Percentiles rank a stretch among this genome's conserved stretches.
These are phyloP conservation scores for Ectemnius continuus DNA, from an alignment of 2,888 invertebrate species.

Conservation along the genomic window DNA sequence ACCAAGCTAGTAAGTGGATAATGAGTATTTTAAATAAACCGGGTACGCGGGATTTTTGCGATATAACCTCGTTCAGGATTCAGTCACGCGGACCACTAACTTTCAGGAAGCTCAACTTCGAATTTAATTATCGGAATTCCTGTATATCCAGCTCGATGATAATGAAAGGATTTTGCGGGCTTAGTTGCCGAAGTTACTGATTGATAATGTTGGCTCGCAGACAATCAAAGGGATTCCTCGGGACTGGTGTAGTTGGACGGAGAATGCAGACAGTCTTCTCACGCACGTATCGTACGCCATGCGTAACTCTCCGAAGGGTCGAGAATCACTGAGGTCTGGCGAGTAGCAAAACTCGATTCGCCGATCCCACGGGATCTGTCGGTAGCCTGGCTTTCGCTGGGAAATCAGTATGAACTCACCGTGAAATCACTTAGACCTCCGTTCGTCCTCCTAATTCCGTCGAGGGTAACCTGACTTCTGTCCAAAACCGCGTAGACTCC, in stretches of 20 bases:
- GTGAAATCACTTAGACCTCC: conserved; percentile 10
- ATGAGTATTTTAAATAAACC: neutral
- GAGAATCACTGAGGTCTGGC: neutral
- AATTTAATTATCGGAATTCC: too few relatives aligned
- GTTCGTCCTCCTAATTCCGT: neutral
- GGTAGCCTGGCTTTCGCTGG: neutral
- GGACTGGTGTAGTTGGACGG: neutral
- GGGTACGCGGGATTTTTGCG: too few relatives aligned
- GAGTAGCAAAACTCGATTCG: conserved; percentile 6
- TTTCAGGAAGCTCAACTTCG: too few relatives aligned
- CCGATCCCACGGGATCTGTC: neutral
- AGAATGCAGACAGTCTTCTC: conserved; percentile 1
- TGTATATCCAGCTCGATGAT: too few relatives aligned
- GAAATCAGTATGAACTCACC: too few relatives aligned
- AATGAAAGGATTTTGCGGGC: too few relatives aligned
- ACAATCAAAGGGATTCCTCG: conserved; percentile 7
- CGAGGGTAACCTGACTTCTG: too few relatives aligned
- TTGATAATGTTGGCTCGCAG: neutral
- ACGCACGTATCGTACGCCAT: conserved; percentile 13
- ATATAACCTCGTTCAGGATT: too few relatives aligned
- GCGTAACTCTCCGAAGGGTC: conserved; percentile 6
- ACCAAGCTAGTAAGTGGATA: conserved; percentile 3
- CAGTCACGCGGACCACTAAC: too few relatives aligned
- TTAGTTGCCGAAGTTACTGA: neutral
- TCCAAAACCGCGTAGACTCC: too few relatives aligned